These are phyloP conservation scores for Coranthus polyacanthus DNA, from an alignment of 2,797 vertebrate genomes.

Conservation along the genomic window DNA sequence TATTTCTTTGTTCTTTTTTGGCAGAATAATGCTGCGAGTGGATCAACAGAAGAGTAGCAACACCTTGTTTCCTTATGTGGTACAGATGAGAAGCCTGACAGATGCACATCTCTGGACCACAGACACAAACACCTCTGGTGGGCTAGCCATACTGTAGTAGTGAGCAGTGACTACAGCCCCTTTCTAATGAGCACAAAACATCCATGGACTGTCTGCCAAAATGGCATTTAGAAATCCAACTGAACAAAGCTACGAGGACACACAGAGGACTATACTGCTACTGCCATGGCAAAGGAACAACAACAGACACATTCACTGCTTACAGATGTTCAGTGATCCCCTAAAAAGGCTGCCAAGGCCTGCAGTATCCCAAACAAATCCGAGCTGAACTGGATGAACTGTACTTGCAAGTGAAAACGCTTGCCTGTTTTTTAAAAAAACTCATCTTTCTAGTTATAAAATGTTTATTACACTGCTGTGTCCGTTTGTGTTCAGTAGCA, in stretches of 20 bases:
- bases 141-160: conserved; percentile 67
- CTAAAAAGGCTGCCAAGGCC: conserved; percentile 42
- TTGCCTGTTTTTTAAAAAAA: conserved; percentile 47
- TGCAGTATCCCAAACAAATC: conserved; percentile 43
- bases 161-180: conserved; percentile 65
- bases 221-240: conserved; percentile 37
- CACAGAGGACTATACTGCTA: conserved; percentile 34
- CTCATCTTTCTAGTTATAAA: conserved; percentile 76
- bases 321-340: conserved; percentile 52
- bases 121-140: conserved; percentile 53
- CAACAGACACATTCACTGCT: conserved; percentile 37
- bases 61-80: conserved; percentile 59
- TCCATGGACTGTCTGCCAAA: conserved; percentile 45
- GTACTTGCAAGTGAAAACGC: conserved; percentile 39
- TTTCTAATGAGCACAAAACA: conserved; percentile 75
- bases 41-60: conserved; percentile 73
- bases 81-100: conserved; percentile 53
- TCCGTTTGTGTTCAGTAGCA: conserved; percentile 81
- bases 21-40: conserved; percentile 66
- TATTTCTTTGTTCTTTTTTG: conserved; percentile 22
- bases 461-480: conserved; percentile 82
- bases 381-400: conserved; percentile 65
- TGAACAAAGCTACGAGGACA: conserved; percentile 31
- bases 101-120: conserved; percentile 59
- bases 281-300: conserved; percentile 38